Evolutionary conservation across 1,140 invertebrate genomes (phyloP).

Genomic region (Euschistus heros): DNA sequence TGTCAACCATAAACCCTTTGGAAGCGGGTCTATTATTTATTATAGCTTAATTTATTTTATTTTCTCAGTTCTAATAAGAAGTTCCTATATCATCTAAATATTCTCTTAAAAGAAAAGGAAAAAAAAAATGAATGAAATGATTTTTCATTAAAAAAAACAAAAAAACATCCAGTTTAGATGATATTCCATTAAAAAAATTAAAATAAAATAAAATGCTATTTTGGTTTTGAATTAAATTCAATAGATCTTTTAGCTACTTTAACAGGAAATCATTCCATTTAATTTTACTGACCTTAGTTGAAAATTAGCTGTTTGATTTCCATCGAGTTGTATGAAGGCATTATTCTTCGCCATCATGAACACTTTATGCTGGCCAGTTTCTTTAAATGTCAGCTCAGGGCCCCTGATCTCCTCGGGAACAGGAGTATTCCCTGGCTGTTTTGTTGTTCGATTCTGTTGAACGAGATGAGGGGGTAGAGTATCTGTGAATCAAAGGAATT

Average conservation of each 20-base stretch:
- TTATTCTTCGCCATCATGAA: slow-evolving; percentile 81
- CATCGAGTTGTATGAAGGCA: slow-evolving; percentile 77
- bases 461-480: slow-evolving; percentile 39
- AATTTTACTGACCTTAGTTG: slow-evolving; percentile 54
- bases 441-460: slow-evolving; percentile 13
- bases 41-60: too few relatives aligned
- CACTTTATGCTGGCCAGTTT: slow-evolving; percentile 62
- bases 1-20: too few relatives aligned
- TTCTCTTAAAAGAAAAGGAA: too few relatives aligned
- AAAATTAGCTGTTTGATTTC: slow-evolving; percentile 71
- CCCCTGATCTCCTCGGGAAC: slow-evolving; percentile 55
- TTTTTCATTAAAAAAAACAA: too few relatives aligned
- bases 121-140: too few relatives aligned
- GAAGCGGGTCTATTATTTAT: too few relatives aligned
- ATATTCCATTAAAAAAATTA: too few relatives aligned
- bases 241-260: background rate
- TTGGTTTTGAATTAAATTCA: background rate
- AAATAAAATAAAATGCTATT: background rate
- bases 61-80: too few relatives aligned
- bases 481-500: slow-evolving; percentile 33
- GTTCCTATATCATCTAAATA: too few relatives aligned
- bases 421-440: slow-evolving; percentile 24
- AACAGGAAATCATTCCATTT: background rate
- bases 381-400: slow-evolving; percentile 65
- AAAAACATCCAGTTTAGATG: too few relatives aligned